A percentile compares a stretch with the other conserved stretches of the same genome.
These are phyloP conservation scores for Anastatus disparis DNA, from an alignment of 1,140 invertebrate genomes.

Conservation along the genomic window DNA sequence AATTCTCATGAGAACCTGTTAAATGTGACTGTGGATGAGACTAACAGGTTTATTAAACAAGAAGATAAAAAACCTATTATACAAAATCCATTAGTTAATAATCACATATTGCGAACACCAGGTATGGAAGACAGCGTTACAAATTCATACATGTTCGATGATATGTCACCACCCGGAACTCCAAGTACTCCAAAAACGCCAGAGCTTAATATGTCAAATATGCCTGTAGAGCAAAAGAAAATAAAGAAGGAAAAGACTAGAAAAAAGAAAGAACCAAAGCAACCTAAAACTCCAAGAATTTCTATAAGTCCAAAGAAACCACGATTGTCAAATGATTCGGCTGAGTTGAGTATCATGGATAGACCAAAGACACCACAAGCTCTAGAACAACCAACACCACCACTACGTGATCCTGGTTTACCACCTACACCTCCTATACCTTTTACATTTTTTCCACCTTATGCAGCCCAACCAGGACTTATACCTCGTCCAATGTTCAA, in stretches of 20 bases:
- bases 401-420: slow-evolving; percentile 67
- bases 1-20: slow-evolving; percentile 49
- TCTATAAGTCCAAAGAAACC: slow-evolving; percentile 56
- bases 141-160: slow-evolving; percentile 63
- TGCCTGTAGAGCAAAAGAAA: slow-evolving; percentile 51
- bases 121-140: slow-evolving; percentile 51
- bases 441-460: slow-evolving; percentile 61
- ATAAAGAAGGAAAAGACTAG: slow-evolving; percentile 74
- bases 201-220: slow-evolving; percentile 62
- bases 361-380: slow-evolving; percentile 76
- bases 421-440: slow-evolving; percentile 64
- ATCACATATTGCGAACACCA: neutral
- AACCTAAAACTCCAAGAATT: slow-evolving; percentile 58
- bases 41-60: slow-evolving; percentile 49
- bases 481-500: slow-evolving; percentile 69
- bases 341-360: slow-evolving; percentile 61
- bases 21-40: slow-evolving; percentile 64
- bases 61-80: slow-evolving; percentile 56
- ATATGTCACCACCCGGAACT: slow-evolving; percentile 70
- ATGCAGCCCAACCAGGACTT: slow-evolving; percentile 73
- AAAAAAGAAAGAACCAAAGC: slow-evolving; percentile 74
- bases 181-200: slow-evolving; percentile 71
- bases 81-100: slow-evolving; percentile 6
- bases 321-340: slow-evolving; percentile 51
- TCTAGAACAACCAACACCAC: slow-evolving; percentile 55